These are phyloP conservation scores for Tribolium madens DNA, from an alignment of 1,140 invertebrate species.

Conservation along the genomic window DNA sequence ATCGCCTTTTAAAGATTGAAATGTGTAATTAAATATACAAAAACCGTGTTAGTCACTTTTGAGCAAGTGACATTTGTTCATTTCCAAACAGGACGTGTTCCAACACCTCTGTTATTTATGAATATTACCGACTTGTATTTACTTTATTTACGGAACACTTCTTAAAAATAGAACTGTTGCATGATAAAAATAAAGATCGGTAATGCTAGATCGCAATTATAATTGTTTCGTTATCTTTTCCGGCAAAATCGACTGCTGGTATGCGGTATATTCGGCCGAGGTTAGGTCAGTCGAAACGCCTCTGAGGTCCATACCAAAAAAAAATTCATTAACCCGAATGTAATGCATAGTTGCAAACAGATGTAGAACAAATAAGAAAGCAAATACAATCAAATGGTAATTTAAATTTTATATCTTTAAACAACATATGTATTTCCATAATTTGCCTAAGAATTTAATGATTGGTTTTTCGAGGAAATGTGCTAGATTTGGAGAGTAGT, in stretches of 20 bases:
- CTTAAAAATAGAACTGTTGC: background rate
- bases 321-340: background rate
- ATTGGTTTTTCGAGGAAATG: background rate
- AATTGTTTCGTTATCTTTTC: background rate
- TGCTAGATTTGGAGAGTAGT: background rate
- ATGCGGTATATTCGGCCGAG: background rate
- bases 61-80: background rate
- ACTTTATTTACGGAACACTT: background rate
- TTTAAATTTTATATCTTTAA: background rate
- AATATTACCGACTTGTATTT: conserved; percentile 4
- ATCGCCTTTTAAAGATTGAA: background rate
- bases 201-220: background rate
- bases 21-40: background rate
- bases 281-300: background rate
- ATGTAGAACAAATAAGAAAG: background rate
- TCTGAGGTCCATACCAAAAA: background rate
- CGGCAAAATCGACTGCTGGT: background rate
- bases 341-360: background rate
- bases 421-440: background rate
- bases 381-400: background rate
- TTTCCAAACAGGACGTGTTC: background rate
- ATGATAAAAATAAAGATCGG: background rate
- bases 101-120: conserved; percentile 17
- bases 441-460: background rate
- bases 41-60: background rate